These are phyloP conservation scores for Malurus elegans DNA, from an alignment of 2,113 vertebrate genomes.

Conservation along the genomic window DNA sequence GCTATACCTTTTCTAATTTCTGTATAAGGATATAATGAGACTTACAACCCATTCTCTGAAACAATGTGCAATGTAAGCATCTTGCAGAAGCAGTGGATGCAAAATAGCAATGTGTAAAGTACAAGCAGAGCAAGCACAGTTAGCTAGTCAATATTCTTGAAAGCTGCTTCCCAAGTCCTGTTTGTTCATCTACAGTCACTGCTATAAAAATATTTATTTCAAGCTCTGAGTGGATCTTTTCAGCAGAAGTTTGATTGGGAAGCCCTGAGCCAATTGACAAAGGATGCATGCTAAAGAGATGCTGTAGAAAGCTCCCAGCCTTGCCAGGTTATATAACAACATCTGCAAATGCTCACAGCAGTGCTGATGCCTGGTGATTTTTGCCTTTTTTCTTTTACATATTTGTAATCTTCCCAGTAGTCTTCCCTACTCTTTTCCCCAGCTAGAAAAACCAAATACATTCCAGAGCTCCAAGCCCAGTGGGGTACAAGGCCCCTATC, in stretches of 20 bases:
- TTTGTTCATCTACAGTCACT: not conserved
- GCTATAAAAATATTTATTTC: not conserved
- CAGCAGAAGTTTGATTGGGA: not conserved
- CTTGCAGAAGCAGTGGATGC: not conserved
- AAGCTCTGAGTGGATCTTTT: not conserved
- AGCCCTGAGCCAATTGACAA: not conserved
- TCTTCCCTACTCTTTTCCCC: too few species aligned
- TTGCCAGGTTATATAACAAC: too few species aligned
- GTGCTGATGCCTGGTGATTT: not conserved
- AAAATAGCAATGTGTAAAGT: not conserved
- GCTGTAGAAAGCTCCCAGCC: not conserved
- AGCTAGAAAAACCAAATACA: too few species aligned
- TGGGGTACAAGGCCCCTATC: too few species aligned
- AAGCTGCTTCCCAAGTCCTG: not conserved
- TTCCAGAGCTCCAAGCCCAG: too few species aligned
- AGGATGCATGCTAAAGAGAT: not conserved
- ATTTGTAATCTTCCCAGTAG: too few species aligned
- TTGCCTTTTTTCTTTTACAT: too few species aligned
- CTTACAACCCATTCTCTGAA: not conserved
- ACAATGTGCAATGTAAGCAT: not conserved
- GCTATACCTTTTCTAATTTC: not conserved
- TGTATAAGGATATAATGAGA: not conserved
- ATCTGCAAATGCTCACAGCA: not conserved
- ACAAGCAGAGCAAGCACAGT: not conserved
- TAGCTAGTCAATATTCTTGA: not conserved